phyloP scores from a whole-genome alignment of 2,797 vertebrate genomes.

The Meda fulgida region DNA sequence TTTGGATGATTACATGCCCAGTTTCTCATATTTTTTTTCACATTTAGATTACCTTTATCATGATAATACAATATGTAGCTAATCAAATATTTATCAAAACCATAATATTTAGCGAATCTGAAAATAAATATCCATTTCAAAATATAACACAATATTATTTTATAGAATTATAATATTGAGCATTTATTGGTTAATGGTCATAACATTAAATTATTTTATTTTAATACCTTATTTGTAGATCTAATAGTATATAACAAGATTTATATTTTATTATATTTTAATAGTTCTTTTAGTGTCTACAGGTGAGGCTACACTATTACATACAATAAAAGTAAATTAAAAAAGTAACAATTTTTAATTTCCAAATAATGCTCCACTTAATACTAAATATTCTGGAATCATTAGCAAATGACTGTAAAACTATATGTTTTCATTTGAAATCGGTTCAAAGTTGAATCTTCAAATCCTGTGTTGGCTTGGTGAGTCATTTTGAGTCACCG shows the following conservation, averaged over 20 bases:
- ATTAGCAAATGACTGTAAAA: not conserved
- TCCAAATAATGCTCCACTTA: not conserved
- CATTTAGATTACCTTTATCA: not conserved
- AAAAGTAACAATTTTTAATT: not conserved
- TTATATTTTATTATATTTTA: not conserved
- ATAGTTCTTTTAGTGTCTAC: not conserved
- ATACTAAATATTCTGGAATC: not conserved
- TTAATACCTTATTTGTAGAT: not conserved
- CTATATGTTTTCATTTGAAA: not conserved
- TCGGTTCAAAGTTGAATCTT: slow-evolving; percentile 33
- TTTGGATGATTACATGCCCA: not conserved
- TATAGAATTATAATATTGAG: not conserved
- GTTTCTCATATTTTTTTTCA: not conserved
- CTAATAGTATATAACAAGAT: not conserved
- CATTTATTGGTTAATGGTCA: not conserved
- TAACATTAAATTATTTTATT: not conserved
- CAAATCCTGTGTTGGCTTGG: slow-evolving; percentile 65
- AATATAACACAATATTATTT: not conserved
- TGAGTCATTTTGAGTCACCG: slow-evolving; percentile 75
- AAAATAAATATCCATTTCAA: not conserved
- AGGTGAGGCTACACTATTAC: not conserved
- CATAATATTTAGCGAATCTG: not conserved
- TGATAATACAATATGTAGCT: not conserved
- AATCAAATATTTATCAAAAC: not conserved
- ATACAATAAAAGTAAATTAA: too few species aligned